Percentiles rank a stretch among this genome's conserved stretches.
phyloP scores from a whole-genome alignment of 2,797 vertebrate genomes.

The Tachyglossus aculeatus region DNA sequence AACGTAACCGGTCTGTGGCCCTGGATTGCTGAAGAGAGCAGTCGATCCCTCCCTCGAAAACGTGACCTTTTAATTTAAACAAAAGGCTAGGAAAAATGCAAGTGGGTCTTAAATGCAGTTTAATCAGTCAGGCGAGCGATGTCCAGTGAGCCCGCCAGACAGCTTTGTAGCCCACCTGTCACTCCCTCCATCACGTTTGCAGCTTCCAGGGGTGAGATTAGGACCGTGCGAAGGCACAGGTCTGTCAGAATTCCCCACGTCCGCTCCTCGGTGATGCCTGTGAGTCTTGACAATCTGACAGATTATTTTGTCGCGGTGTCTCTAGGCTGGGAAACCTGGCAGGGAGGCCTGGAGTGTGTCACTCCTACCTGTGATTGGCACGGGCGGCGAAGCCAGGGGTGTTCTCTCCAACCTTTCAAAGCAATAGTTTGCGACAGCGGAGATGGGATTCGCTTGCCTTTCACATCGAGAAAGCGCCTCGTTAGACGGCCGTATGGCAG shows the following conservation, averaged over 20 bases:
- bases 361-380: neutral
- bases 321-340: conserved; percentile 7
- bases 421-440: no score
- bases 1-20: conserved; percentile 62
- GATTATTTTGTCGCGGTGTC: conserved; percentile 52
- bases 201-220: conserved; percentile 69
- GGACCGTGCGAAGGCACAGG: conserved; percentile 52
- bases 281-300: conserved; percentile 62
- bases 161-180: conserved; percentile 70
- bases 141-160: conserved; percentile 75
- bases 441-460: no score
- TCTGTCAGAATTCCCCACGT: conserved; percentile 34
- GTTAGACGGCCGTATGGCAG: neutral
- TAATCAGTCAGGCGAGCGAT: conserved; percentile 73
- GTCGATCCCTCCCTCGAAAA: conserved; percentile 63
- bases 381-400: conserved; percentile 10
- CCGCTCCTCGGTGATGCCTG: conserved; percentile 26
- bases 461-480: neutral
- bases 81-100: conserved; percentile 71
- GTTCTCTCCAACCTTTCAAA: conserved; percentile 7
- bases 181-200: conserved; percentile 64
- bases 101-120: conserved; percentile 70
- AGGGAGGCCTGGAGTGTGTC: neutral
- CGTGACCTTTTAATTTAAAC: conserved; percentile 75
- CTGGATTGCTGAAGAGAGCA: conserved; percentile 49